Percentiles rank a stretch among this genome's conserved stretches.
Conservation (phyloP, 2,888 invertebrate species). For the Biston betularia region DNA sequence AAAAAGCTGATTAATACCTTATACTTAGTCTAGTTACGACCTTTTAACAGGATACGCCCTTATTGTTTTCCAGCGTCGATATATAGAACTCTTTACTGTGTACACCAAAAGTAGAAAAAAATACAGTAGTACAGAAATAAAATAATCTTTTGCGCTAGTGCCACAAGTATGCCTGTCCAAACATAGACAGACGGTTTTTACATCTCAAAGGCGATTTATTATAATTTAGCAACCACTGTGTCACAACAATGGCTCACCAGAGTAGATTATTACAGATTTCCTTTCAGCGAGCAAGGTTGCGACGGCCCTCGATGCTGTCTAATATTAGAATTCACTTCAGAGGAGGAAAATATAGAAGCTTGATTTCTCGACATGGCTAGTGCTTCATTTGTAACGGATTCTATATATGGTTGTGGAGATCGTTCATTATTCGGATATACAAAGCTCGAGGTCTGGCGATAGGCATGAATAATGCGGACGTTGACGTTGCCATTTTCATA, state of each 20-base stretch:
- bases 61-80: too few species aligned
- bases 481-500: too few species aligned
- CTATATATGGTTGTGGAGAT: slow-evolving; percentile 1
- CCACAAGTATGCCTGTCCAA: background rate
- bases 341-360: slow-evolving; percentile 36
- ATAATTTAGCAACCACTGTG: slow-evolving; percentile 63
- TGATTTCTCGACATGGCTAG: slow-evolving; percentile 6
- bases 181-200: slow-evolving; percentile 13
- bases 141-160: too few species aligned
- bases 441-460: slow-evolving; percentile 5
- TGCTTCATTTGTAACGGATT: slow-evolving; percentile 5
- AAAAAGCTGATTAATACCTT: too few species aligned
- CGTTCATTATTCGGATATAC: background rate
- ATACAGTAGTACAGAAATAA: too few species aligned
- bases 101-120: too few species aligned
- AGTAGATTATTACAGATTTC: slow-evolving; percentile 68
- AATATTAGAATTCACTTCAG: slow-evolving; percentile 44
- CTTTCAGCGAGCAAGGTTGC: slow-evolving; percentile 66
- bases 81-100: too few species aligned
- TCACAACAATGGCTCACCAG: slow-evolving; percentile 57
- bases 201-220: slow-evolving; percentile 14
- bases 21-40: too few species aligned
- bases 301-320: slow-evolving; percentile 52
- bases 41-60: too few species aligned
- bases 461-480: background rate